Percentiles rank a stretch among this genome's conserved stretches.
These are phyloP conservation scores for Drosophila kanekoi DNA, from an alignment of 2,888 invertebrate species.

Conservation along the genomic window DNA sequence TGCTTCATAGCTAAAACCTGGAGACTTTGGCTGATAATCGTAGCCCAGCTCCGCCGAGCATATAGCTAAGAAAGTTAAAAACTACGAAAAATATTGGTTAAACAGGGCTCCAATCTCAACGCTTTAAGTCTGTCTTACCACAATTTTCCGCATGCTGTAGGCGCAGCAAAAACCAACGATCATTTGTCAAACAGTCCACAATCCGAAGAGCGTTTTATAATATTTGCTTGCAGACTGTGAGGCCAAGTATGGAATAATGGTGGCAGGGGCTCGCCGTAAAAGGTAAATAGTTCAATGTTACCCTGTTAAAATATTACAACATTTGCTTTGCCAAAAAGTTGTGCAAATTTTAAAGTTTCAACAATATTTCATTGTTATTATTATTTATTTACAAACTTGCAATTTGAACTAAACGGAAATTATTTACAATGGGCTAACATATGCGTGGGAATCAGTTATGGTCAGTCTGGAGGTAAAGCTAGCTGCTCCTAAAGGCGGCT, in stretches of 20 bases:
- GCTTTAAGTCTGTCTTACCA: slow-evolving; percentile 43
- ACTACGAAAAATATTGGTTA: slow-evolving; percentile 27
- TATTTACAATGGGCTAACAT: slow-evolving; percentile 46
- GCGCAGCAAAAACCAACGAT: slow-evolving; percentile 31
- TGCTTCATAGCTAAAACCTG: slow-evolving; percentile 22
- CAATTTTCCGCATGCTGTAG: slow-evolving; percentile 59
- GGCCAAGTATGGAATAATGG: slow-evolving; percentile 41
- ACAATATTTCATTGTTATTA: slow-evolving; percentile 23
- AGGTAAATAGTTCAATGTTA: slow-evolving; percentile 68
- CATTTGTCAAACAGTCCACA: slow-evolving; percentile 36
- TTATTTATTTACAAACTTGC: slow-evolving; percentile 44
- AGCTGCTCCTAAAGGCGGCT: slow-evolving; percentile 56
- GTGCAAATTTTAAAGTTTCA: slow-evolving; percentile 9
- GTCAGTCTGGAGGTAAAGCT: slow-evolving; percentile 31
- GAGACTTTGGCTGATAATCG: slow-evolving; percentile 45
- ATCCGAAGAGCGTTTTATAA: slow-evolving; percentile 61
- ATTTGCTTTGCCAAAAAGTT: slow-evolving; percentile 18
- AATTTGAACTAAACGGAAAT: too few relatives aligned
- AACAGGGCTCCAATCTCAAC: not conserved
- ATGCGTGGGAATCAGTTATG: slow-evolving; percentile 48
- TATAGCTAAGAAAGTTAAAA: slow-evolving; percentile 47
- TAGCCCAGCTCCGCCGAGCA: slow-evolving; percentile 65
- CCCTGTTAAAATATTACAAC: slow-evolving; percentile 35
- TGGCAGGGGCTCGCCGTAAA: slow-evolving; percentile 34
- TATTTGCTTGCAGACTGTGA: slow-evolving; percentile 23